These are phyloP conservation scores for Peromyscus nudipes DNA, from an alignment of 2,797 vertebrate genomes.

Conservation along the genomic window DNA sequence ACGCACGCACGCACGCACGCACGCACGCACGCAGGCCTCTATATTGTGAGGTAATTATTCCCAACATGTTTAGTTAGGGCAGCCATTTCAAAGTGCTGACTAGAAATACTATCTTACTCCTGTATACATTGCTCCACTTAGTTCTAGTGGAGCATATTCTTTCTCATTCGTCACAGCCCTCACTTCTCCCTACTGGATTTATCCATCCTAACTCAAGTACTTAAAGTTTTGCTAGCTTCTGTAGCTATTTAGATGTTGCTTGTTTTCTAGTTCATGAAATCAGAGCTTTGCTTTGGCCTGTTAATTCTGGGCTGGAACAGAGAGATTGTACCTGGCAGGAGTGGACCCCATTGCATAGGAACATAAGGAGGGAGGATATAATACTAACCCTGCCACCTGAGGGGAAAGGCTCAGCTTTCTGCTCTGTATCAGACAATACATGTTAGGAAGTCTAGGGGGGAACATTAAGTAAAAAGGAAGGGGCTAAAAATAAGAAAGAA, in stretches of 20 bases:
- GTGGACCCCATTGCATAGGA: neutral
- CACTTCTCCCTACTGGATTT: neutral
- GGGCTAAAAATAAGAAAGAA: neutral
- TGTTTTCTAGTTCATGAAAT: conserved; percentile 49
- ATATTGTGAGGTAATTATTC: neutral
- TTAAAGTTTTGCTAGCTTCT: conserved; percentile 24
- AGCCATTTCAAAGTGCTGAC: neutral
- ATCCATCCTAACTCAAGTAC: neutral
- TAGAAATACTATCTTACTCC: neutral
- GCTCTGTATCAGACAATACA: neutral
- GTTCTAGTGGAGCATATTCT: neutral
- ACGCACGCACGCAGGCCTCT: neutral
- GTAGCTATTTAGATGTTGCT: neutral
- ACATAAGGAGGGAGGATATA: neutral
- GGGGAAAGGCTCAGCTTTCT: neutral
- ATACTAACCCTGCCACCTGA: neutral
- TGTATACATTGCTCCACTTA: neutral
- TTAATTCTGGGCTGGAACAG: neutral
- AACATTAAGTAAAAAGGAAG: conserved; percentile 21
- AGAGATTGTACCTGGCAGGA: neutral
- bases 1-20: neutral
- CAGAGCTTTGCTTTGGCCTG: neutral
- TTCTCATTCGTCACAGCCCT: neutral
- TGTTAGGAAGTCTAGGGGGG: neutral
- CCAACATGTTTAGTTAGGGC: neutral